Conservation (phyloP, 2,888 invertebrate genomes). For the Thera britannica region DNA sequence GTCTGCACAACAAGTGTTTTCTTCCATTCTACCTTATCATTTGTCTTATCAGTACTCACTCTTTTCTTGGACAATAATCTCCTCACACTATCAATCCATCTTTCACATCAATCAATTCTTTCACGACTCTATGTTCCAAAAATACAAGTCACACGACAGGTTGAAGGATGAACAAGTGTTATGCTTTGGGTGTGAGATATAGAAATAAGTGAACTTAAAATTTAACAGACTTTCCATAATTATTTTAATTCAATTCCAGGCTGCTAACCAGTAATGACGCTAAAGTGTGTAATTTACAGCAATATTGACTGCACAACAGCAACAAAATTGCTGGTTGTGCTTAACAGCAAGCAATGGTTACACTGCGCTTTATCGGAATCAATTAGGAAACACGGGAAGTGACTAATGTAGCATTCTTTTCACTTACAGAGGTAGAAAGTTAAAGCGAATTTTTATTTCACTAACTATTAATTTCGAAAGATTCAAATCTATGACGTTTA, state of each 20-base stretch:
- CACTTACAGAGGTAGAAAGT: not conserved
- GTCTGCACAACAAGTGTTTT: too few species aligned
- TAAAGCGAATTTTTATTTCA: not conserved
- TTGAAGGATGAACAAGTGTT: too few species aligned
- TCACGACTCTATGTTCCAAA: too few species aligned
- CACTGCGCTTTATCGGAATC: slow-evolving; percentile 14
- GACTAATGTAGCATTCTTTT: not conserved
- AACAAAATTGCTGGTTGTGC: slow-evolving; percentile 14
- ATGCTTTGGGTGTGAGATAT: not conserved
- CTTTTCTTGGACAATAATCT: too few species aligned
- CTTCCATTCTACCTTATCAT: too few species aligned
- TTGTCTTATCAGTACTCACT: too few species aligned
- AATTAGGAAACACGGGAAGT: slow-evolving; percentile 17
- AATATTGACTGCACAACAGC: slow-evolving; percentile 13
- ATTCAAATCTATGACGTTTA: not conserved
- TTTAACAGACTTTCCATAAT: not conserved
- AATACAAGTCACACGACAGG: too few species aligned
- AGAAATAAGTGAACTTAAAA: not conserved
- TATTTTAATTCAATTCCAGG: not conserved
- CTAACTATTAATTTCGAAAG: too few species aligned
- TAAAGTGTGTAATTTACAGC: slow-evolving; percentile 20
- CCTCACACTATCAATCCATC: too few species aligned
- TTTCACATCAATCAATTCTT: too few species aligned
- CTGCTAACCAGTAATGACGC: not conserved
- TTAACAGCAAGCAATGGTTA: slow-evolving; percentile 10